Percentiles rank a stretch among this genome's conserved stretches.
Conservation (phyloP, 2,797 vertebrate genomes). For the Prionace glauca region DNA sequence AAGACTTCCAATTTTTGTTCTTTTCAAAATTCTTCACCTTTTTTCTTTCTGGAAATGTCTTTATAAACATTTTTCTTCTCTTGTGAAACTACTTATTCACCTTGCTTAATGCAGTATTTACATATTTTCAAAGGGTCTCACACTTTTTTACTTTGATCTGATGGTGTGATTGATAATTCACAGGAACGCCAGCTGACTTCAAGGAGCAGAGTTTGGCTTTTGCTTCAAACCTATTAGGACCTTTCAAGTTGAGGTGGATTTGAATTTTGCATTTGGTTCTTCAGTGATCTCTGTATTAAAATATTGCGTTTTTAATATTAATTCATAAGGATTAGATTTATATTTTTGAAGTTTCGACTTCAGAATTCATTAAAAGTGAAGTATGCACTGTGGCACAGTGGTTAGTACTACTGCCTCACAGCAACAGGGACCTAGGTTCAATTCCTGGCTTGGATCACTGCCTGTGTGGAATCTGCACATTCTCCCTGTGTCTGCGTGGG, state of each 20-base stretch:
- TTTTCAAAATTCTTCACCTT: neutral
- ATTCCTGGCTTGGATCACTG: too few relatives aligned
- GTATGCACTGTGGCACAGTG: neutral
- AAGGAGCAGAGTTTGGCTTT: neutral
- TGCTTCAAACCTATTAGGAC: neutral
- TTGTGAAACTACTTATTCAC: neutral
- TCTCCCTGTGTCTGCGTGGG: too few relatives aligned
- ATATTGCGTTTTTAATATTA: neutral
- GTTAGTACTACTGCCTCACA: too few relatives aligned
- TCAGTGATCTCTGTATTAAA: neutral
- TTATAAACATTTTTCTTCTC: neutral
- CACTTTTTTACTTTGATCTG: neutral
- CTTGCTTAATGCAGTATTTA: neutral
- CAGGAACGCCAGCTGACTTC: neutral
- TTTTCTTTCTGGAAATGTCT: neutral
- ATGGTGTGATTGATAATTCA: neutral
- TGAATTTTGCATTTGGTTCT: neutral
- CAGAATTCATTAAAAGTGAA: neutral
- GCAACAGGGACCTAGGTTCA: too few relatives aligned
- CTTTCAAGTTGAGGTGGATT: constrained; percentile 6
- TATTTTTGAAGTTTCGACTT: neutral
- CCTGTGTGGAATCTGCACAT: too few relatives aligned
- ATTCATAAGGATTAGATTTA: neutral
- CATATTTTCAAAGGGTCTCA: neutral
- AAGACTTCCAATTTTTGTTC: neutral